Percentiles rank a stretch among this genome's conserved stretches.
Evolutionary conservation across 2,888 invertebrate species (phyloP).

Genomic region (Ophioninae sp.): DNA sequence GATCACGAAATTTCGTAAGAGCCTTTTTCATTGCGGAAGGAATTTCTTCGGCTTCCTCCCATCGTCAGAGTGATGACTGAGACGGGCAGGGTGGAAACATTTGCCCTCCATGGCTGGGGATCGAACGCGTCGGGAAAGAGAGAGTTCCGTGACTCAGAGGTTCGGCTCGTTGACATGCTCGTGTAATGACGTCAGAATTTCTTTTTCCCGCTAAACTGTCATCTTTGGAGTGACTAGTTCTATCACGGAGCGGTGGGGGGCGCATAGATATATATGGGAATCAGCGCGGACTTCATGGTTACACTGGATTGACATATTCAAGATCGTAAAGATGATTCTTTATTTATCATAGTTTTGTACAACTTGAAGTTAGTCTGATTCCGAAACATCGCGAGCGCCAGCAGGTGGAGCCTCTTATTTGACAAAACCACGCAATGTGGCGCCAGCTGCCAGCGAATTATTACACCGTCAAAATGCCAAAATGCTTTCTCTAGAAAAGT

Average conservation of each 20-base stretch:
- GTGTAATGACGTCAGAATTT: conserved; percentile 77
- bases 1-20: not conserved
- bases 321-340: not conserved
- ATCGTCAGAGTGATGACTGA: conserved; percentile 2
- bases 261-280: not conserved
- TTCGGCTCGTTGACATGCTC: conserved; percentile 75
- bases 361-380: not conserved
- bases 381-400: too few species aligned
- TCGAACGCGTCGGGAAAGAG: conserved; percentile 38
- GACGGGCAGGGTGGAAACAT: not conserved
- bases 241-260: conserved; percentile 42
- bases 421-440: too few species aligned
- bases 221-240: conserved; percentile 73
- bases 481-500: too few species aligned
- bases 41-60: not conserved
- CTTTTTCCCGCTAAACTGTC: conserved; percentile 71
- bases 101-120: conserved; percentile 7
- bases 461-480: too few species aligned
- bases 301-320: not conserved
- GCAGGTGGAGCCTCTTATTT: too few species aligned
- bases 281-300: not conserved
- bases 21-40: conserved; percentile 2
- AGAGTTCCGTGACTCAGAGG: conserved; percentile 76
- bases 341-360: not conserved
- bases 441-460: too few species aligned